Evolutionary conservation across 2,888 invertebrate species (phyloP).

Genomic region (Zhuqinia jingwanae): DNA sequence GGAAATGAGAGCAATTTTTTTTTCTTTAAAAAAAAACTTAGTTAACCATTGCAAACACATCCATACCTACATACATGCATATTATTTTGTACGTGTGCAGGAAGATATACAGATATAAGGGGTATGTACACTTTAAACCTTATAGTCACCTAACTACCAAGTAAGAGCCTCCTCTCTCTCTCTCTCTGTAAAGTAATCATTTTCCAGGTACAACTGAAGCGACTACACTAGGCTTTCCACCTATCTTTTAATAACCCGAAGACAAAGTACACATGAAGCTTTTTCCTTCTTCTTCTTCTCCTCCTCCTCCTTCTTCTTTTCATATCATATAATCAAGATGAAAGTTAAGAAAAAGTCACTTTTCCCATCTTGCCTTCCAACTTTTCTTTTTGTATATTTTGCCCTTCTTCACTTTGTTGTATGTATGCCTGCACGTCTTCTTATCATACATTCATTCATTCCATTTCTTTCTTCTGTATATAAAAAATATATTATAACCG

Average conservation of each 20-base stretch:
- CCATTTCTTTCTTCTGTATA: neutral
- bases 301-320: slow-evolving; percentile 41
- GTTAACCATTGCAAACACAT: neutral
- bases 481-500: slow-evolving; percentile 20
- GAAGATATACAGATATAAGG: neutral
- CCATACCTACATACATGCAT: too few relatives aligned
- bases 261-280: slow-evolving; percentile 69
- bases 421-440: neutral
- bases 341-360: slow-evolving; percentile 68
- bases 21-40: slow-evolving; percentile 43
- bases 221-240: slow-evolving; percentile 21
- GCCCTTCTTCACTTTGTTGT: slow-evolving; percentile 26
- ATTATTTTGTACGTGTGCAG: neutral
- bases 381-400: slow-evolving; percentile 72
- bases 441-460: slow-evolving; percentile 25
- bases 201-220: slow-evolving; percentile 56
- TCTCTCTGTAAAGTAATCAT: slow-evolving; percentile 55
- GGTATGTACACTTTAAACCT: too few relatives aligned
- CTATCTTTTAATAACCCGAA: slow-evolving; percentile 67
- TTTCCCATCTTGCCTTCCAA: slow-evolving; percentile 78
- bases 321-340: slow-evolving; percentile 69
- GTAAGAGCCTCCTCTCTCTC: neutral
- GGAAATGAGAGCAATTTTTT: slow-evolving; percentile 26
- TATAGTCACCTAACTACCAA: too few relatives aligned
- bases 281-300: slow-evolving; percentile 45